Evolutionary conservation across 2,797 vertebrate genomes (phyloP), one percentile per base, ranked within the genome.

Genomic region (Nannoperca australis): DNA sequence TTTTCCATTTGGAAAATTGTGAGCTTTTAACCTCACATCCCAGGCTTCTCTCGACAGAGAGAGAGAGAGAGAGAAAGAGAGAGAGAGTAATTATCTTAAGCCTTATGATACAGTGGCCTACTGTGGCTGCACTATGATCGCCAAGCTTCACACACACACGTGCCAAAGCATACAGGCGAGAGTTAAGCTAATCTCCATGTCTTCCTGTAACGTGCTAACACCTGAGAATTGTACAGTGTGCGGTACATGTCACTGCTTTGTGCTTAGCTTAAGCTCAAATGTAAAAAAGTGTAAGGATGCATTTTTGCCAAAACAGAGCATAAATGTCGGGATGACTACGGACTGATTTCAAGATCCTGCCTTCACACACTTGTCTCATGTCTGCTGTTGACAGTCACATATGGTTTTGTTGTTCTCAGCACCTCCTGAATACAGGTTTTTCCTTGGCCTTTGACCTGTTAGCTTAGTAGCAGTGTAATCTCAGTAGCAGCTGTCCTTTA

Each of bases 1-100:
- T 63, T 93, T 95, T 94, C 92, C 90, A 85, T 91, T 92, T 85
- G 89, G 92, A 89, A 93, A 93, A 83, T 72, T 77, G 80, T 85
- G 86, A 85, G 90, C 88, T 84, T 92, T 93, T 87, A 85, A 79
- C 89, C 84, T 88, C 79, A 74, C 80, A 69, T 88, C 79, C 49
- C 60, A 12, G 73, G 34, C 72, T 84, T 70, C 51, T 27, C 82
- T 81, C 59, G 27, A 68, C 70, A 84, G 47, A 70, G 77, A 85
- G 30, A 69, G 84, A 70, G 27, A 55, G 60, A 67, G 81, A 47
- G 59, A 34, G 32, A 71, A 75, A 69, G 84, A 44, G 75, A 65
- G 80, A 68, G 77, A 59, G 77, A 61, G 80, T 81, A 86, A 87
- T 90, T 86, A 88, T 80, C 78, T 75, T 76, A 73, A 86, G 81